A percentile compares a stretch with the other conserved stretches of the same genome.
phyloP scores from a whole-genome alignment of 2,113 vertebrate genomes.

The Forbesichthys agassizii region DNA sequence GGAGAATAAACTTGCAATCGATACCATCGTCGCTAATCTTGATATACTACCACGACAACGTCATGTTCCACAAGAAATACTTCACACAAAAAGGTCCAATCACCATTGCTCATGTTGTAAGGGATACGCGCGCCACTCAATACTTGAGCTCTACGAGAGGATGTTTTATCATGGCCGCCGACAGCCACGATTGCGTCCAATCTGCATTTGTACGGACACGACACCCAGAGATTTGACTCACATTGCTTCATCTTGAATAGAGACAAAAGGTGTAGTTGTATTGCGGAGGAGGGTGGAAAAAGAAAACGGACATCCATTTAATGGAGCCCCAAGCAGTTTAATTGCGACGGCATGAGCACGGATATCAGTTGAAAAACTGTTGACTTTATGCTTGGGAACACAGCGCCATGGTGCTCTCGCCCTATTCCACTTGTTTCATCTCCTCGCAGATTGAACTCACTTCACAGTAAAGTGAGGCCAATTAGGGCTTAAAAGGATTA shows the following conservation, averaged over 20 bases:
- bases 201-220: constrained; percentile 25
- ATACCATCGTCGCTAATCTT: constrained; percentile 65
- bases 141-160: constrained; percentile 26
- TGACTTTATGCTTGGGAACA: constrained; percentile 71
- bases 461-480: constrained; percentile 73
- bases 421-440: constrained; percentile 65
- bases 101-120: constrained; percentile 10
- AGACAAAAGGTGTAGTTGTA: constrained; percentile 44
- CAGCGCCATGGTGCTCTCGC: constrained; percentile 47
- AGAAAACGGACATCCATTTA: neutral
- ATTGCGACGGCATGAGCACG: constrained; percentile 62
- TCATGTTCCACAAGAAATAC: constrained; percentile 55
- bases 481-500: constrained; percentile 76
- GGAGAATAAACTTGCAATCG: constrained; percentile 55
- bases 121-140: constrained; percentile 12
- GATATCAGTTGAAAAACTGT: constrained; percentile 65
- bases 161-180: neutral
- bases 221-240: constrained; percentile 25
- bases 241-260: constrained; percentile 22
- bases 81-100: constrained; percentile 27
- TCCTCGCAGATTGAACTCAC: constrained; percentile 63
- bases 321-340: constrained; percentile 35
- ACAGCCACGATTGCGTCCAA: constrained; percentile 8
- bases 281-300: constrained; percentile 16
- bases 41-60: constrained; percentile 47